These are phyloP conservation scores for Tanypteryx hageni DNA, from an alignment of 2,888 invertebrate genomes.

Conservation along the genomic window DNA sequence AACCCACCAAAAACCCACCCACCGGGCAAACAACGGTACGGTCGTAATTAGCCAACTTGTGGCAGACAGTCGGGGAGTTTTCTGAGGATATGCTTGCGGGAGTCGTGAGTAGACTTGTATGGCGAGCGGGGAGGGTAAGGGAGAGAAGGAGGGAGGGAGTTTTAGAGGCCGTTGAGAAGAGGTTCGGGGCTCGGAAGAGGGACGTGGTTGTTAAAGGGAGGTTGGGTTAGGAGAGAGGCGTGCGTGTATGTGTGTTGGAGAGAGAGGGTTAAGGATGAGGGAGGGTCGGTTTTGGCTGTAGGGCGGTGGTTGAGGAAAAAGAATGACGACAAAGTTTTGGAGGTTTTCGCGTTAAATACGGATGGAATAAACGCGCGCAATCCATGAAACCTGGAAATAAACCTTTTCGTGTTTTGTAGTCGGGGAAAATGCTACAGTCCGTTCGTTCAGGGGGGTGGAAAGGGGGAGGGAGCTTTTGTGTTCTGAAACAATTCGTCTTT, in stretches of 20 bases:
- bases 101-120: constrained; percentile 52
- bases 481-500: background rate
- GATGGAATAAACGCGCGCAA: constrained; percentile 35
- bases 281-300: background rate
- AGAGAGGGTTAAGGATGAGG: background rate
- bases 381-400: background rate
- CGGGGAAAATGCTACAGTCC: constrained; percentile 21
- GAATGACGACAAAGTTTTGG: background rate
- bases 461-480: constrained; percentile 26
- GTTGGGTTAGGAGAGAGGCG: background rate
- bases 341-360: constrained; percentile 40
- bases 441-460: background rate
- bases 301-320: background rate
- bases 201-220: background rate
- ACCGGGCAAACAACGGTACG: constrained; percentile 44
- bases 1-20: constrained; percentile 28
- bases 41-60: constrained; percentile 61
- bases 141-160: background rate
- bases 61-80: constrained; percentile 49
- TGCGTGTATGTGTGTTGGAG: background rate
- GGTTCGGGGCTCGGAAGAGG: background rate
- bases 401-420: constrained; percentile 43
- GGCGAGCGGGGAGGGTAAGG: background rate
- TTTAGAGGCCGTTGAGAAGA: background rate
- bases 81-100: constrained; percentile 14